Evolutionary conservation across 2,113 vertebrate species (phyloP).

Genomic region (Oenanthe melanoleuca): DNA sequence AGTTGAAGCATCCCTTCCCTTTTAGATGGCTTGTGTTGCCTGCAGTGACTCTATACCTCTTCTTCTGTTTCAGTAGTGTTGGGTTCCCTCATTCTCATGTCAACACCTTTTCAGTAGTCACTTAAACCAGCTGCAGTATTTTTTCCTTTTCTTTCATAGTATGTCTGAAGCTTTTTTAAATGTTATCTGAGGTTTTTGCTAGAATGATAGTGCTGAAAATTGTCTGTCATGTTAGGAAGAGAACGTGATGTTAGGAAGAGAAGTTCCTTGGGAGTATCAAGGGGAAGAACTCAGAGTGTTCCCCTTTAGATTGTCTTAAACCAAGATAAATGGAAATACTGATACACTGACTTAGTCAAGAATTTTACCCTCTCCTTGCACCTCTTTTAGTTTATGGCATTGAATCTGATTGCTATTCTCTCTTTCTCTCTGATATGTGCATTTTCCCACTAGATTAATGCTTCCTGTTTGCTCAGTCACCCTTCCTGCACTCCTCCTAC

Average conservation of each 20-base stretch:
- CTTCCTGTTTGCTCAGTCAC: background rate
- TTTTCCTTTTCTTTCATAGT: background rate
- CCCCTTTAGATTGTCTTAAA: background rate
- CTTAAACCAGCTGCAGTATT: background rate
- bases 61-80: conserved; percentile 2
- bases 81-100: background rate
- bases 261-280: background rate
- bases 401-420: background rate
- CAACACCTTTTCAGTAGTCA: background rate
- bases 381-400: background rate
- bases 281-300: background rate
- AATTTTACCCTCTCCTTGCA: background rate
- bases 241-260: background rate
- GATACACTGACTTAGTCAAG: background rate
- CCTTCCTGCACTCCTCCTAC: background rate
- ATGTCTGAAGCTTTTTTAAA: background rate
- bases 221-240: background rate
- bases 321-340: background rate
- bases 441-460: background rate
- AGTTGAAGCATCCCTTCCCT: background rate
- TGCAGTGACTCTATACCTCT: background rate
- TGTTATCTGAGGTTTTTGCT: background rate
- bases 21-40: background rate
- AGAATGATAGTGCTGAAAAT: background rate
- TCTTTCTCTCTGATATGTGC: background rate